phyloP scores from a whole-genome alignment of 2,888 invertebrate species.

The Gymnoscelis rufifasciata region DNA sequence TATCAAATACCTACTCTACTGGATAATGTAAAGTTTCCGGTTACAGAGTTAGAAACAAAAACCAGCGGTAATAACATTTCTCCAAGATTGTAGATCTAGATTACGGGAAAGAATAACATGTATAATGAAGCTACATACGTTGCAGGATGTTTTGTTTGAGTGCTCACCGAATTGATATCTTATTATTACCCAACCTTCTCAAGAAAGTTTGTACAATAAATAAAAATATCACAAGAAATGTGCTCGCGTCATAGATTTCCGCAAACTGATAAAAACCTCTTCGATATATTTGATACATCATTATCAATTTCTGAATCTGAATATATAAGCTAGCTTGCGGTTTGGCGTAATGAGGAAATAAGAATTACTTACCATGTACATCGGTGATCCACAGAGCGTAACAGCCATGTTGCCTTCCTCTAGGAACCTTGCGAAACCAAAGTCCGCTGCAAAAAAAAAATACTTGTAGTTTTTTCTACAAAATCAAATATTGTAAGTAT shows the following conservation, averaged over 20 bases:
- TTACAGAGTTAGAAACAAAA: conserved; percentile 11
- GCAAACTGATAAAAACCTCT: not conserved
- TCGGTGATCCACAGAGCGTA: conserved; percentile 98
- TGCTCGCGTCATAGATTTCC: conserved; percentile 2
- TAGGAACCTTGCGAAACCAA: conserved; percentile 98
- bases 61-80: conserved; percentile 11
- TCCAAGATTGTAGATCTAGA: conserved; percentile 13
- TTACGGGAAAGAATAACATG: conserved; percentile 10
- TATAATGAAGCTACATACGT: not conserved
- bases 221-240: not conserved
- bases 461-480: not conserved
- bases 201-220: no score
- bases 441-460: conserved; percentile 87
- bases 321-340: not conserved
- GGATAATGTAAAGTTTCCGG: conserved; percentile 19
- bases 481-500: not conserved
- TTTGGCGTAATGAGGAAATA: conserved; percentile 2
- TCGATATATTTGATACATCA: not conserved
- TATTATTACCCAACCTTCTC: no score
- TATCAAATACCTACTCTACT: conserved; percentile 15
- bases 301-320: not conserved
- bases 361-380: conserved; percentile 93
- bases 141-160: not conserved
- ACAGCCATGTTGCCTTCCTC: conserved; percentile 99
- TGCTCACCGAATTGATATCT: no score